Base-by-base conservation (phyloP, 2,888 invertebrate species). In the Acanthosepion pharaonis region DNA sequence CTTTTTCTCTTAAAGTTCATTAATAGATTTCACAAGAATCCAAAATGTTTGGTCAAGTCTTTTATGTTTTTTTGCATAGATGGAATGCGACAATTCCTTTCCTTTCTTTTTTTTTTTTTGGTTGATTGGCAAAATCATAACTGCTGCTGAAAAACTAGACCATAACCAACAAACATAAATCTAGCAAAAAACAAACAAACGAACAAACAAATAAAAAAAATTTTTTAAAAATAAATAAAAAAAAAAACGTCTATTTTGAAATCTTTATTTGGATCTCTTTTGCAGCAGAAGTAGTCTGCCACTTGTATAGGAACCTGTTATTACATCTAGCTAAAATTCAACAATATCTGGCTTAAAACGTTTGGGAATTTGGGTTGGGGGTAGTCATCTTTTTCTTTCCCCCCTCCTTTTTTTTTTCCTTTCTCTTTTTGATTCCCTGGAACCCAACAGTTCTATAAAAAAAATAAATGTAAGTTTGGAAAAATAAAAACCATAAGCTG, bases 21-120 rank as follows among this genome's bases (percentile, higher is more conserved):
- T n/a, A n/a, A 11, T 33, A 6, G 8, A 15, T 15, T 78, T 78
- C n/a, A 78, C 18, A 78, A 78, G 78, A 78, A 78, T 78, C 59
- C 64, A 78, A 51, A 92, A 92, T 55, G 92, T 94, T 51, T 55
- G 64, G 93, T 91, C 91, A 91, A 78, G 94, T 51, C 59, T n/a
- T 48, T 53, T 78, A 53, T 91, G 59, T 94, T 91, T 93, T 93
- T 95, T 96, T 96, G 96, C 96, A 96, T 95, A 96, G 95, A 95
- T 95, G 95, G 95, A 96, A 95, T 95, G 95, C 95, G 93, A 95
- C 94, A 64, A 59, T 49, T 92, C n/a, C 4, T 51, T 49, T 25
- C 8, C n/a, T 42, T 91, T 91, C 33, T 48, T 92, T 92, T 42
- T 91, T 51, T 48, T 92, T 92, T 42, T 91, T 51, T 11, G 92